Evolutionary conservation across 2,113 vertebrate genomes (phyloP), one percentile per base, ranked within the genome.

Genomic region (Plectropomus leopardus): DNA sequence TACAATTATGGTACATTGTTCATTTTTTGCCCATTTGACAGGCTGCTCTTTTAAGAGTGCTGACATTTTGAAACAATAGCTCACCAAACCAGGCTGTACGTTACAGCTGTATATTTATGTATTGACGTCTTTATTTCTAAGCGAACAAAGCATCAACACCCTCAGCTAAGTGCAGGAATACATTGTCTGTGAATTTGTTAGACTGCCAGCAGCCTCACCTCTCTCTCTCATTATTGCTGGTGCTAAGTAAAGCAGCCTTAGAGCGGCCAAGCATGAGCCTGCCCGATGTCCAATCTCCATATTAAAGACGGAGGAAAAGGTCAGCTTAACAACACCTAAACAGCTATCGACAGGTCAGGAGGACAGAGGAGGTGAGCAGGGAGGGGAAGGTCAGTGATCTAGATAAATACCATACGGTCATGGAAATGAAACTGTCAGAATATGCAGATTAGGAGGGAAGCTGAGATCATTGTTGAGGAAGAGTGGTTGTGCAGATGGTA

Each of bases 291-390:
- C 74, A 86, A 91, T 91, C 79, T 84, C 83, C 88, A 91, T 84
- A 80, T 84, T 89, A 85, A 86, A 81, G 65, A 76, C 47, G 1
- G 48, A 64, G 54, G 82, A 64, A 88, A 92, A 92, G 89, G 89
- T 91, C 88, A 84, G 50, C 51, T 59, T 66, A 86, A 75, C 78
- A 83, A 55, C 82, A 84, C 61, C 87, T 84, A 65, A 86, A 87
- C 58, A 26, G 67, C 78, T 84, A 66, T 84, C 36, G 82, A 84
- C 59, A 72, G 84, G 84, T 86, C 68, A 84, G 61, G 58, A 69
- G 58, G 69, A 73, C 11, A 14, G 74, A 69, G 81, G 76, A 77
- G 65, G 69, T 59, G 26, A 64, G 42, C 15, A n/a, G 42, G 63
- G 53, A 24, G 63, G 58, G 44, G 45, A 78, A 84, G 82, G 66